Evolutionary conservation across 2,888 invertebrate species (phyloP), one percentile per base, ranked within the genome.

Genomic region (Plusia festucae): DNA sequence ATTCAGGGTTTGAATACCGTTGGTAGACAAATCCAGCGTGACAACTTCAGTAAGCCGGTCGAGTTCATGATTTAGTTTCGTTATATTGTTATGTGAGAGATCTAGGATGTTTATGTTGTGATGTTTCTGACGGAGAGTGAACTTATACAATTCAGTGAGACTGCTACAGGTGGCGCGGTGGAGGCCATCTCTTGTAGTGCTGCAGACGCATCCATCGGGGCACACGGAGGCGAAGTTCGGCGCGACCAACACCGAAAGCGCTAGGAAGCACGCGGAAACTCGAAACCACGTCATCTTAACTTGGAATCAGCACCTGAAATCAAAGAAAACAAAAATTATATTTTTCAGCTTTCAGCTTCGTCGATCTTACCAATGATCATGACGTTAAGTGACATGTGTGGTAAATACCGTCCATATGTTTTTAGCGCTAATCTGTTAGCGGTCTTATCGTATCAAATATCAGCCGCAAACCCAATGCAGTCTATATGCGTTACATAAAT

Each of bases 111-210:
- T 95, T 66, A 95, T 94, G 67, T 95, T 95, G 85, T 95, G 94
- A 86, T 95, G 95, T 82, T 93, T 95, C 78, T 93, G 92, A 46
- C 90, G 90, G 54, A 93, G 88, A 49, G 91, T 93, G 79, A 91
- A 95, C 82, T 96, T 98, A 91, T 98, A 97, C 11, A 98, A 96
- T 53, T 98, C 97, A 73, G 97, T 97, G 82, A 98, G 97, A 60
- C 96, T 93, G 65, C 96, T 96, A 86, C 96, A 96, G 70, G 96
- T 95, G 32, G 96, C 95, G 69, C 97, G 95, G 40, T 97, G 96
- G 75, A 97, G 96, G 56, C 96, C 94, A 86, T 97, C 97, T n/a
- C 97, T 96, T 20, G 96, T 96, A 40, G 96, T 95, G 71, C 96
- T 95, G 83, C 96, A 96, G 56, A 92, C 89, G 82, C 96, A 96